Conservation (phyloP, 35 echinoderm and acorn worm species). For the Apostichopus californicus region DNA sequence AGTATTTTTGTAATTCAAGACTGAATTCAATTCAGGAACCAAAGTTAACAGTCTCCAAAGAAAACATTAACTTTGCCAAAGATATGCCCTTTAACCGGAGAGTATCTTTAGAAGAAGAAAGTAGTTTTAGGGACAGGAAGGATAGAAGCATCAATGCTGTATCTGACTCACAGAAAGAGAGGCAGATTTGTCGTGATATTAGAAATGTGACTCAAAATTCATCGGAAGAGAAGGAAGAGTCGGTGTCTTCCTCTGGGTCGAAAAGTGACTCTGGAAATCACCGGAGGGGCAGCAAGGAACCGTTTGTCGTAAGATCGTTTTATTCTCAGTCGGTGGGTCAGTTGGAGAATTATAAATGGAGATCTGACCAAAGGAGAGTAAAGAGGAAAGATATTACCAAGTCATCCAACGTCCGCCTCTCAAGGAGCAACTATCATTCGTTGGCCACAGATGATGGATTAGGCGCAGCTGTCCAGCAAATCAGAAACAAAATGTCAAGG, state of each 20-base stretch:
- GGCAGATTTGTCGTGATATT: not conserved
- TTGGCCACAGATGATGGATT: not conserved
- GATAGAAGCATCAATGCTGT: not conserved
- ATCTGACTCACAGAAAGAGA: not conserved
- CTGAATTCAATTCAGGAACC: not conserved
- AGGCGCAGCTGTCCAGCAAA: no score
- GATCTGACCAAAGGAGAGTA: not conserved
- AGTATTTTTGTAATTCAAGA: not conserved
- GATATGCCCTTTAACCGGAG: no score
- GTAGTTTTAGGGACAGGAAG: not conserved
- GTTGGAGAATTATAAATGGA: not conserved
- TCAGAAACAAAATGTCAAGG: no score
- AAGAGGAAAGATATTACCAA: not conserved
- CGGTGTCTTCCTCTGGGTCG: not conserved
- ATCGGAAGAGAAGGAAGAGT: not conserved
- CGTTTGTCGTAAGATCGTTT: not conserved
- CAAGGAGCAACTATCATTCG: not conserved
- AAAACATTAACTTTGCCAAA: not conserved
- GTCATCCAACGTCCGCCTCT: not conserved
- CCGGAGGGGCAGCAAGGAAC: not conserved
- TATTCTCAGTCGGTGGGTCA: not conserved
- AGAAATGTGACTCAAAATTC: not conserved
- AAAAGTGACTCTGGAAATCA: not conserved
- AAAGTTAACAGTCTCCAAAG: not conserved
- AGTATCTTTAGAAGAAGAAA: not conserved